These are phyloP conservation scores for Desoria tigrina DNA, from an alignment of 2,888 invertebrate genomes.

Conservation along the genomic window DNA sequence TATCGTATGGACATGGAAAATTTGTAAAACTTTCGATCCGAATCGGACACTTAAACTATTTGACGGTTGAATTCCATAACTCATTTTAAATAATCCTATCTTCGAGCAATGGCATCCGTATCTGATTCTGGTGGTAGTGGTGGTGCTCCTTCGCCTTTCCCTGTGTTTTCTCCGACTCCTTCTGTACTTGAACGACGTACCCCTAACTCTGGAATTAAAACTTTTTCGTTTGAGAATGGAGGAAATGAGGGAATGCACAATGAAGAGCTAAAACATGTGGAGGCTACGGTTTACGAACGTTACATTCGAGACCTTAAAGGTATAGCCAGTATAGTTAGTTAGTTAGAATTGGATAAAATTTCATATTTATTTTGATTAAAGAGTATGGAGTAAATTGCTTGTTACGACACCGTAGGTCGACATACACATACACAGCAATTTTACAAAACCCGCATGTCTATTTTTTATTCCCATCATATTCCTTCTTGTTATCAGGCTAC, in stretches of 20 bases:
- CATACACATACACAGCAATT: no score
- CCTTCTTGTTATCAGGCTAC: no score
- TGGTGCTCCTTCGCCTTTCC: conserved; percentile 11
- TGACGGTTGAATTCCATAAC: conserved; percentile 1
- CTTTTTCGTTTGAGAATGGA: conserved; percentile 49
- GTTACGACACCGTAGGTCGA: no score
- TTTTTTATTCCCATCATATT: no score
- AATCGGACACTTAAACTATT: no score
- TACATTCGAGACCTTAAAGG: conserved; percentile 50
- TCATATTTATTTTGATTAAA: conserved; percentile 5
- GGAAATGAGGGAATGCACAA: conserved; percentile 43
- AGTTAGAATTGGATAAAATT: background rate
- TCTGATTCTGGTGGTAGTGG: conserved; percentile 10
- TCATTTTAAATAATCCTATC: no score
- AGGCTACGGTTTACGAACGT: conserved; percentile 49
- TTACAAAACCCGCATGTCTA: no score
- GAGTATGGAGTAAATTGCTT: no score
- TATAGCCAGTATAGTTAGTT: conserved; percentile 24
- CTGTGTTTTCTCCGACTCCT: conserved; percentile 13
- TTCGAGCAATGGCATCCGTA: background rate
- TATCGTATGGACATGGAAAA: no score
- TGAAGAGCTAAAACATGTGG: conserved; percentile 49
- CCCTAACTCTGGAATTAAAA: background rate
- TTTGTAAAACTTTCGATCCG: no score
- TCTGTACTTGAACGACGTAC: background rate